Evolutionary conservation across 2,797 vertebrate species (phyloP), one percentile per base, ranked within the genome.

Genomic region (Psittacula echo): DNA sequence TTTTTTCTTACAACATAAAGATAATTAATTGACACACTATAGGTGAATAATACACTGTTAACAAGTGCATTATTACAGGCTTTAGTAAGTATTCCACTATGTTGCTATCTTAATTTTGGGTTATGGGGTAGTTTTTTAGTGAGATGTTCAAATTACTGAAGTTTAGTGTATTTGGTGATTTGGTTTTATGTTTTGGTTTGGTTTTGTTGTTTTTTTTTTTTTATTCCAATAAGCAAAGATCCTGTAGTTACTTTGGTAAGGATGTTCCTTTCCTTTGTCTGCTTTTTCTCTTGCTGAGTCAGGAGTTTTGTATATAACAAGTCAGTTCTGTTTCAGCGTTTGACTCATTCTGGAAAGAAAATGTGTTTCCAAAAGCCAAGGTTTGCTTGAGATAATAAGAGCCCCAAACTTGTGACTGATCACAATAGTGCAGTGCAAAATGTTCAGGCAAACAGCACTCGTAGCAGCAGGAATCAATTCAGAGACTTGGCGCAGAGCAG

Each of bases 391-490:
- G 80, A 74, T 78, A 87, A 53, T 50, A 37, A 65, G 71, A 94
- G 67, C 83, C 87, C 84, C 91, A 74, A 72, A 93, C 17, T 62
- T 77, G 94, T 77, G 71, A 56, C 58, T 53, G 94, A 20, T 87
- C 51, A 13, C 61, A 77, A 14, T 3, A 84, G 87, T 24, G 92
- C 87, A 73, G 93, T 61, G 83, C 79, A 81, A 27, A 75, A 82
- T 84, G 91, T 74, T 87, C 71, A 30, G 89, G 87, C 93, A 62
- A 47, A 16, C 68, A 54, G 90, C 78, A 5, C 75, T 87, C 18
- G 5, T 13, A 94, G 96, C 92, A 86, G 82, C 87, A 88, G 91
- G 82, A 80, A 87, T 68, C 88, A 41, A 20, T 93, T 27, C 41
- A 9, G 19, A 94, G 88, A 56, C 83, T 45, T 91, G 92, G 89